phyloP scores from a whole-genome alignment of 2,797 vertebrate species.

The Melanotaenia trifasciata region DNA sequence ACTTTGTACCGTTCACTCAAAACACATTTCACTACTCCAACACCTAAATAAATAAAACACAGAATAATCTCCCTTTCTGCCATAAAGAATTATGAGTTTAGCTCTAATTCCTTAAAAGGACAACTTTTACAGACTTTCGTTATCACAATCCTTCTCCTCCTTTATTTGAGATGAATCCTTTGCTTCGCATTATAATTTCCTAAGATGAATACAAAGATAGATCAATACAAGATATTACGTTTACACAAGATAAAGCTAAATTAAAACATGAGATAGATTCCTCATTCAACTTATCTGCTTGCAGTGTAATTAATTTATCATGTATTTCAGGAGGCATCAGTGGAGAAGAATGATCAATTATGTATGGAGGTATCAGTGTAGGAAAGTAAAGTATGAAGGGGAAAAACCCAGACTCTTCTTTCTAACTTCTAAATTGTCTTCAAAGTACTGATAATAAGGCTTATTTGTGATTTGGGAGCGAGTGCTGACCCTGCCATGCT shows the following conservation, averaged over 20 bases:
- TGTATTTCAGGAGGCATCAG: conserved; percentile 51
- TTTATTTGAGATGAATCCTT: conserved; percentile 11
- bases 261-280: conserved; percentile 13
- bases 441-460: conserved; percentile 46
- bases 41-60: no score
- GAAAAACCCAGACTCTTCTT: neutral
- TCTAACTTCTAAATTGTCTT: conserved; percentile 35
- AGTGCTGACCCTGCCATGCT: conserved; percentile 26
- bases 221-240: conserved; percentile 42
- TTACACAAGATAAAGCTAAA: conserved; percentile 28
- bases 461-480: conserved; percentile 56
- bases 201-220: conserved; percentile 37
- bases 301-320: conserved; percentile 75
- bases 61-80: no score
- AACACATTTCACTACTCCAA: no score
- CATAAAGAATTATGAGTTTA: no score
- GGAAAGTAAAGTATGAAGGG: conserved; percentile 34
- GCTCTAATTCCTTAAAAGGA: neutral
- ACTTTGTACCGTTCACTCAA: no score
- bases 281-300: conserved; percentile 48
- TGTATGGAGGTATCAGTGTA: conserved; percentile 61
- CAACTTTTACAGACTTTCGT: neutral
- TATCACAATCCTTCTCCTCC: neutral
- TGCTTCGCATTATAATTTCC: conserved; percentile 13
- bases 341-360: conserved; percentile 68